phyloP scores from a whole-genome alignment of 2,888 invertebrate genomes.

The Andrena bucephala region DNA sequence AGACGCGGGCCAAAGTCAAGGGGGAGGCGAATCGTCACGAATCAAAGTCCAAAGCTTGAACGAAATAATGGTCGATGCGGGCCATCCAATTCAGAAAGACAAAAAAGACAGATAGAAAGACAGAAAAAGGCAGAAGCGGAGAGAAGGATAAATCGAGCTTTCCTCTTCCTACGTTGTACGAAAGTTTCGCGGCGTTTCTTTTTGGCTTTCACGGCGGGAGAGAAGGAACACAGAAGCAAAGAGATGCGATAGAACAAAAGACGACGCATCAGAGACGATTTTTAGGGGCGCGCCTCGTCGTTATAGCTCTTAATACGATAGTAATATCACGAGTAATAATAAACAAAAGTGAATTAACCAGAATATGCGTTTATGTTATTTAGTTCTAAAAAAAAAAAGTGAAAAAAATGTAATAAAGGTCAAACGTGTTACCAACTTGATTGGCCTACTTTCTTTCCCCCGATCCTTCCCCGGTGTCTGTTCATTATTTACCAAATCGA shows the following conservation, averaged over 20 bases:
- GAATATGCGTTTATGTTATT: conserved; percentile 84
- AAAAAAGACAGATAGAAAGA: conserved; percentile 34
- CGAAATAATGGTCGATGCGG: conserved; percentile 28
- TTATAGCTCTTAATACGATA: conserved; percentile 82
- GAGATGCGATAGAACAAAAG: conserved; percentile 49
- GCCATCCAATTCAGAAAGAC: conserved; percentile 29
- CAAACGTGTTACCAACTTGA: conserved; percentile 82
- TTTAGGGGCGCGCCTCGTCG: conserved; percentile 79
- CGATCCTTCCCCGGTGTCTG: neutral
- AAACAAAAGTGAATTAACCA: conserved; percentile 79
- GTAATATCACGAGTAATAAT: conserved; percentile 79
- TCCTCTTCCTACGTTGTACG: conserved; percentile 66
- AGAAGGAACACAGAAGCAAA: conserved; percentile 39
- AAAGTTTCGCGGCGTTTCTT: conserved; percentile 69
- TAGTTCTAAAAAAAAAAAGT: conserved; percentile 82
- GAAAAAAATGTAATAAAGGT: conserved; percentile 82
- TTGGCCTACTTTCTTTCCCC: conserved; percentile 46
- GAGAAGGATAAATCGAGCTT: conserved; percentile 68
- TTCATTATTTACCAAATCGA: neutral
- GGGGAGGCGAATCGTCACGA: neutral
- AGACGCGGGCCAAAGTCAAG: neutral
- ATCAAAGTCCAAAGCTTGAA: conserved; percentile 5
- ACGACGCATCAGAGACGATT: conserved; percentile 53
- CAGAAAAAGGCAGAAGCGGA: neutral
- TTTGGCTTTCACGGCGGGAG: conserved; percentile 60